A percentile compares a stretch with the other conserved stretches of the same genome.
Evolutionary conservation across 2,797 vertebrate genomes (phyloP).

Genomic region (Sebastes matsubarae): DNA sequence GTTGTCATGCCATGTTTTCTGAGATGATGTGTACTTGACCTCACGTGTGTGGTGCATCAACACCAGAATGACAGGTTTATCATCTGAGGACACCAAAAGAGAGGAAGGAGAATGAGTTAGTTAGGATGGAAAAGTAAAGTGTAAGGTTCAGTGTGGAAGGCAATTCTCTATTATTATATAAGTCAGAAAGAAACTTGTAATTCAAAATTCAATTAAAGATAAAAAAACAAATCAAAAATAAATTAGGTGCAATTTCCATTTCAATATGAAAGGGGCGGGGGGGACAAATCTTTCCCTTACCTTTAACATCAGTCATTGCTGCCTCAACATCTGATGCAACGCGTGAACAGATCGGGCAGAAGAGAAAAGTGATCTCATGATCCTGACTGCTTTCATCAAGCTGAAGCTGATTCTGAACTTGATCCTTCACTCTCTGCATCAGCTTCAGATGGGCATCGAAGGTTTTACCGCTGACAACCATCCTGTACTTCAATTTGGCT

Average conservation of each 20-base stretch:
- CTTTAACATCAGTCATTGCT: conserved; percentile 14
- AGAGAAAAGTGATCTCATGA: conserved; percentile 38
- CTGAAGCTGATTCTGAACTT: rapidly evolving
- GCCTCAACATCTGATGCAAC: conserved; percentile 9
- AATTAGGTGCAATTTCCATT: neutral
- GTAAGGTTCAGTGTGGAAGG: neutral
- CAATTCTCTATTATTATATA: neutral
- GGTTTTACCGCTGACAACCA: conserved; percentile 29
- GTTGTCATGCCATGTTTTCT: rapidly evolving
- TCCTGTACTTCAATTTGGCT: conserved; percentile 22
- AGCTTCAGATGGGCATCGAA: neutral
- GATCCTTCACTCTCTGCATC: neutral
- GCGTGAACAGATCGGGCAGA: conserved; percentile 61
- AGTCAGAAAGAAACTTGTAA: neutral
- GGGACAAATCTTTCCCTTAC: conserved; percentile 21
- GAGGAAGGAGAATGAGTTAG: neutral
- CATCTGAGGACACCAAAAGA: conserved; percentile 23
- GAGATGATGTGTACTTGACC: rapidly evolving
- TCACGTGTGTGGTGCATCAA: conserved; percentile 58
- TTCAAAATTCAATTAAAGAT: neutral
- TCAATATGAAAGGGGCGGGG: neutral
- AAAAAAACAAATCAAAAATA: neutral
- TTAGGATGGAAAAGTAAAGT: neutral
- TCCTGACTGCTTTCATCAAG: rapidly evolving
- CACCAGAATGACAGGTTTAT: conserved; percentile 62